Conservation (phyloP, 1,140 invertebrate species). For the Drosophila nikananu region DNA sequence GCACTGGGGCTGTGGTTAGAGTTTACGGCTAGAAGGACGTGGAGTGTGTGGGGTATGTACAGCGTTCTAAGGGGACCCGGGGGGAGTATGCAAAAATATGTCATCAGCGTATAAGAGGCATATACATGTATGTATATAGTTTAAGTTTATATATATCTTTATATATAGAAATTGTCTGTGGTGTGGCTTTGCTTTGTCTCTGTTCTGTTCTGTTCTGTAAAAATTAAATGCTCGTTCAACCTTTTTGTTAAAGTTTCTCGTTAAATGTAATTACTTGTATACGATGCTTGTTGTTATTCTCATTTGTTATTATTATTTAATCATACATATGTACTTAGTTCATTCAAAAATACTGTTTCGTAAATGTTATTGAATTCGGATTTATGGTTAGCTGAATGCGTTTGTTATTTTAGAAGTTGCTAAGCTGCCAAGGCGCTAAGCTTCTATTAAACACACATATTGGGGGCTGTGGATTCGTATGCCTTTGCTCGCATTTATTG, state of each 20-base stretch:
- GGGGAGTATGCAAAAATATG: constrained; percentile 49
- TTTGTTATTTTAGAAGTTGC: constrained; percentile 19
- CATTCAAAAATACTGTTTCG: constrained; percentile 73
- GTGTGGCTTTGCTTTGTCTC: constrained; percentile 13
- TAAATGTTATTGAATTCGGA: constrained; percentile 60
- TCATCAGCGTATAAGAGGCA: constrained; percentile 44
- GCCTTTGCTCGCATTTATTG: constrained; percentile 11
- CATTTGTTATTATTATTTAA: constrained; percentile 3
- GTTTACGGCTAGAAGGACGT: constrained; percentile 33
- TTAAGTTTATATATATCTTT: constrained; percentile 16
- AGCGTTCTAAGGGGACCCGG: constrained; percentile 4
- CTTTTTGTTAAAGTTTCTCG: constrained; percentile 54
- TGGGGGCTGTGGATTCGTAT: not conserved
- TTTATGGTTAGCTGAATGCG: constrained; percentile 57
- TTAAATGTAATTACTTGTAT: constrained; percentile 50
- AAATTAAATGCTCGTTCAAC: constrained; percentile 78
- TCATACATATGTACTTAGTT: constrained; percentile 29
- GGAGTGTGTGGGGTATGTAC: constrained; percentile 14
- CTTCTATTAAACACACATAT: constrained; percentile 24
- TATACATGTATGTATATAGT: constrained; percentile 6
- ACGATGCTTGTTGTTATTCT: constrained; percentile 23
- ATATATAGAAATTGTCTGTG: constrained; percentile 43
- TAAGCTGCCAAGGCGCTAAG: constrained; percentile 54
- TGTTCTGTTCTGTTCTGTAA: constrained; percentile 19
- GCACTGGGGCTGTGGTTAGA: constrained; percentile 17